phyloP scores from a whole-genome alignment of 1,140 invertebrate genomes.

The Cyphomyrmex costatus region DNA sequence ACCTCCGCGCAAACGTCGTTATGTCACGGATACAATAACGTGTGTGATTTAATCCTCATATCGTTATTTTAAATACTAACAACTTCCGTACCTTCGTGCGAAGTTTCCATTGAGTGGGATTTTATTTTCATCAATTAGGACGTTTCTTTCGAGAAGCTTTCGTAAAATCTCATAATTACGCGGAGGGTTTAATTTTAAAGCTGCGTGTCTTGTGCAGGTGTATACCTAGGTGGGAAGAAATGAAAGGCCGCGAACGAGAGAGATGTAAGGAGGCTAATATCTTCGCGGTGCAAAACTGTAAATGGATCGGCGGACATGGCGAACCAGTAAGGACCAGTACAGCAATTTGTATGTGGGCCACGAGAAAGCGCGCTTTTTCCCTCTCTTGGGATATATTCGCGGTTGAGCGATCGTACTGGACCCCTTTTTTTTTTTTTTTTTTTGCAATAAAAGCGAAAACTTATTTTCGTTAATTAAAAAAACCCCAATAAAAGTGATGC shows the following conservation, averaged over 20 bases:
- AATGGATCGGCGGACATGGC: slow-evolving; percentile 43
- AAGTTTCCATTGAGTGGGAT: background rate
- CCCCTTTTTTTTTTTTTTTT: background rate
- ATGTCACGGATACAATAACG: slow-evolving; percentile 8
- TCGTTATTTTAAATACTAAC: slow-evolving; percentile 10
- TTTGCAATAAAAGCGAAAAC: background rate
- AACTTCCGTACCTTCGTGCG: background rate
- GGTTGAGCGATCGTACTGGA: background rate
- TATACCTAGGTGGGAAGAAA: slow-evolving; percentile 33
- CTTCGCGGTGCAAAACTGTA: slow-evolving; percentile 24
- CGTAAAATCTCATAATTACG: background rate
- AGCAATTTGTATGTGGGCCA: slow-evolving; percentile 81
- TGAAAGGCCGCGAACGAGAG: slow-evolving; percentile 44
- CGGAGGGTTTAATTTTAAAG: slow-evolving; percentile 14
- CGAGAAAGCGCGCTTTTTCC: slow-evolving; percentile 82
- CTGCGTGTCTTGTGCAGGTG: slow-evolving; percentile 26
- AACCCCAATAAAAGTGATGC: background rate
- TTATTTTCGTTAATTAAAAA: background rate
- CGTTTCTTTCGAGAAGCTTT: slow-evolving; percentile 1
- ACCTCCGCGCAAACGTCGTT: slow-evolving; percentile 9
- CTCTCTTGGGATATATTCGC: slow-evolving; percentile 64
- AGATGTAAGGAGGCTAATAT: slow-evolving; percentile 56
- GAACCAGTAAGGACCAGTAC: slow-evolving; percentile 72
- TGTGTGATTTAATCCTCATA: slow-evolving; percentile 25
- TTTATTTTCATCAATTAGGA: slow-evolving; percentile 14